phyloP scores from a whole-genome alignment of 2,888 invertebrate genomes.

The Orthosia gothica region DNA sequence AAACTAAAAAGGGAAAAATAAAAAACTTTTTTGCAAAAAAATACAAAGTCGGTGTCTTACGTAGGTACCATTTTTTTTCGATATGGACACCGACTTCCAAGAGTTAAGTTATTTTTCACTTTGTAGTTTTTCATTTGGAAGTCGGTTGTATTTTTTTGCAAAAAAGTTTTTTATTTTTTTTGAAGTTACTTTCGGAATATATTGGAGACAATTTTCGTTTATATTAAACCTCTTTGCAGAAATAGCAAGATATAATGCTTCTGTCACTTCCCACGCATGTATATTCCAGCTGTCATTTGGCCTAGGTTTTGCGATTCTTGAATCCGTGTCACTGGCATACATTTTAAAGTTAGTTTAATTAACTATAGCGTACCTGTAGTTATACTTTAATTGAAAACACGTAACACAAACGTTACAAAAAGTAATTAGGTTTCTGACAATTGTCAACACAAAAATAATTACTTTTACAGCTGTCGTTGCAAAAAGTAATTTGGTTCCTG shows the following conservation, averaged over 20 bases:
- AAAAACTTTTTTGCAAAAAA: no score
- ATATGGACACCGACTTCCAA: no score
- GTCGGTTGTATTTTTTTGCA: no score
- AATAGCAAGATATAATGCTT: constrained; percentile 35
- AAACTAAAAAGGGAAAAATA: no score
- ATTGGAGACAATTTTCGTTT: constrained; percentile 2
- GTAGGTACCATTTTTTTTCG: no score
- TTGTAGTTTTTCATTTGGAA: no score
- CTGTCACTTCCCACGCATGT: constrained; percentile 34
- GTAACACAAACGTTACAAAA: constrained; percentile 5
- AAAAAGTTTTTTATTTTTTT: no score
- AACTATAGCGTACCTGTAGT: background rate
- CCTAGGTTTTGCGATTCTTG: constrained; percentile 8
- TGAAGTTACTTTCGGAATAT: no score
- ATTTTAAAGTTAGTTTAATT: constrained; percentile 1
- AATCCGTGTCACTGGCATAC: constrained; percentile 34
- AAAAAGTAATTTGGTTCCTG: constrained; percentile 9
- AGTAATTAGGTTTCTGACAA: constrained; percentile 2
- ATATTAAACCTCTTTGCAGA: constrained; percentile 23
- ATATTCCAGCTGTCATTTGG: constrained; percentile 21
- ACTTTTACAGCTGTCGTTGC: background rate
- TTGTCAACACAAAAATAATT: background rate
- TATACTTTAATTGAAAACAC: constrained; percentile 3
- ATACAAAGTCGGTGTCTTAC: no score
- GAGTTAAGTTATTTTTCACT: no score